A percentile compares a stretch with the other conserved stretches of the same genome.
These are phyloP conservation scores for Stomorhina lunata DNA, from an alignment of 2,888 invertebrate species.

Conservation along the genomic window DNA sequence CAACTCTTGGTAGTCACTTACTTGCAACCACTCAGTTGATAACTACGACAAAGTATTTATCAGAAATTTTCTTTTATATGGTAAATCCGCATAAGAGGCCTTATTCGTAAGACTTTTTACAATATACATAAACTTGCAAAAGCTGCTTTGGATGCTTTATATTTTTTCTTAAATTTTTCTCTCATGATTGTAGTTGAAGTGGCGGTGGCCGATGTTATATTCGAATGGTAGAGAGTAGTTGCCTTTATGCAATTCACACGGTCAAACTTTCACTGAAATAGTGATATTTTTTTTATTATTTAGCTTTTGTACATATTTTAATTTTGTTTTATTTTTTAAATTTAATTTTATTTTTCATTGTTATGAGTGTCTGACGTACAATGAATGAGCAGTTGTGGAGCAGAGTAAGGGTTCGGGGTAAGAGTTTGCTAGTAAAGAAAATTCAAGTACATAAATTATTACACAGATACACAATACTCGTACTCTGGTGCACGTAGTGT, in stretches of 20 bases:
- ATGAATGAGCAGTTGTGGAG: not conserved
- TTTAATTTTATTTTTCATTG: constrained; percentile 34
- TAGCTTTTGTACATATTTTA: no score
- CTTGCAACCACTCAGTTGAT: not conserved
- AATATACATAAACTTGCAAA: constrained; percentile 20
- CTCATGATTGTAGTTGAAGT: not conserved
- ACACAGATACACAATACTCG: not conserved
- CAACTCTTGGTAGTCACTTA: not conserved
- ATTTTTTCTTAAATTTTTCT: not conserved
- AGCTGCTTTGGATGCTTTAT: no score
- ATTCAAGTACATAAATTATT: constrained; percentile 22
- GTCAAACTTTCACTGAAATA: constrained; percentile 63
- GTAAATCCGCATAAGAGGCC: constrained; percentile 30
- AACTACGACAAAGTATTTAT: not conserved
- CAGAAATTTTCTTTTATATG: constrained; percentile 12
- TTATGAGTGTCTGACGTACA: constrained; percentile 18
- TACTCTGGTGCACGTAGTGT: no score
- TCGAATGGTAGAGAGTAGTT: no score
- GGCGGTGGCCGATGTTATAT: no score
- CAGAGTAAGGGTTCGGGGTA: constrained; percentile 9
- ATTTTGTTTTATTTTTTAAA: constrained; percentile 19
- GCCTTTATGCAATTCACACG: constrained; percentile 64
- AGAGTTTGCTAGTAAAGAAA: constrained; percentile 34
- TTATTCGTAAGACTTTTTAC: no score
- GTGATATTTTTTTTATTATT: constrained; percentile 53